phyloP scores from a whole-genome alignment of 2,888 invertebrate genomes.

The Amiota mariae region DNA sequence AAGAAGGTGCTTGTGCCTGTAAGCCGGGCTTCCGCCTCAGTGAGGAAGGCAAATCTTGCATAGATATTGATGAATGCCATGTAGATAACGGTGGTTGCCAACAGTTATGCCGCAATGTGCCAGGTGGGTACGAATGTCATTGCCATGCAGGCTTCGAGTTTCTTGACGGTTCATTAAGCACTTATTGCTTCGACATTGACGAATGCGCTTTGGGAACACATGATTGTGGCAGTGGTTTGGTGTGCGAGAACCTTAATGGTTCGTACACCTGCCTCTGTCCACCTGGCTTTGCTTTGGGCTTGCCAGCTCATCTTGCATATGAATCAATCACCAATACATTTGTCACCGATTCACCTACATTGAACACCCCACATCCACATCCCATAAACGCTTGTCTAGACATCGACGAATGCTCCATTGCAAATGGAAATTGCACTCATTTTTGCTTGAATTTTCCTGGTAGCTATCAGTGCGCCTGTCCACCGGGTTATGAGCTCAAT shows the following conservation, averaged over 20 bases:
- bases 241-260: constrained; percentile 72
- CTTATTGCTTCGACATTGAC: constrained; percentile 73
- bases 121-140: constrained; percentile 75
- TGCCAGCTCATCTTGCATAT: constrained; percentile 30
- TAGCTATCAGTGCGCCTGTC: constrained; percentile 66
- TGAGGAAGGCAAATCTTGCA: constrained; percentile 74
- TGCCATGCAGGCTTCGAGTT: constrained; percentile 74
- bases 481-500: constrained; percentile 57
- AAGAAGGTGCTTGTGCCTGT: constrained; percentile 71
- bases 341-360: constrained; percentile 30
- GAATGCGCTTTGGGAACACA: constrained; percentile 74
- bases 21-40: constrained; percentile 66
- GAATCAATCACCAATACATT: constrained; percentile 17
- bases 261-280: constrained; percentile 74
- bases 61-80: constrained; percentile 76
- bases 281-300: constrained; percentile 73
- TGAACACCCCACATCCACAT: constrained; percentile 25
- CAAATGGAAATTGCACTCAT: constrained; percentile 74
- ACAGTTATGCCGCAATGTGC: constrained; percentile 74
- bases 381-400: constrained; percentile 71
- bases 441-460: constrained; percentile 72
- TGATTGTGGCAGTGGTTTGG: constrained; percentile 60
- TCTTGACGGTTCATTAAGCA: constrained; percentile 50
- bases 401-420: constrained; percentile 74
- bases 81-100: constrained; percentile 72